phyloP scores from a whole-genome alignment of 1,140 invertebrate genomes.

The Aphaenogaster ashmeadi region DNA sequence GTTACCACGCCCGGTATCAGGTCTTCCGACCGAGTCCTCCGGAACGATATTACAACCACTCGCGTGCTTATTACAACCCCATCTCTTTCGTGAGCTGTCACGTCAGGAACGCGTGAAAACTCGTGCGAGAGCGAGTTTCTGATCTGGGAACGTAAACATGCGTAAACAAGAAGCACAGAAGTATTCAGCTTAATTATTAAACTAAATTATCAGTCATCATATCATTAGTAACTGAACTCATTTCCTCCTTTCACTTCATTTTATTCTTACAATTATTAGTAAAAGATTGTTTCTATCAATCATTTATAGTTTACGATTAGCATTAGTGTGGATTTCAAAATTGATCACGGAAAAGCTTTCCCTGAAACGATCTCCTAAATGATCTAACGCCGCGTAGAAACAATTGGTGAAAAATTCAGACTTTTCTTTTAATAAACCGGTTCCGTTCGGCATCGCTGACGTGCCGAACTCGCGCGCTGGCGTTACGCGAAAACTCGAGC shows the following conservation, averaged over 20 bases:
- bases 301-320: background rate
- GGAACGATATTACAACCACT: slow-evolving; percentile 30
- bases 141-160: background rate
- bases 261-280: background rate
- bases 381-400: background rate
- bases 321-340: background rate
- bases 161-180: background rate
- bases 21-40: slow-evolving; percentile 32
- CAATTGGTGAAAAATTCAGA: slow-evolving; percentile 25
- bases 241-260: background rate
- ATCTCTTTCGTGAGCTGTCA: slow-evolving; percentile 27
- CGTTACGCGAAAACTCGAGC: slow-evolving; percentile 71
- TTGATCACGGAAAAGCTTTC: background rate
- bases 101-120: slow-evolving; percentile 20
- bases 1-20: slow-evolving; percentile 54
- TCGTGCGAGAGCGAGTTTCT: slow-evolving; percentile 43
- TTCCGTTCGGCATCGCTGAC: slow-evolving; percentile 61
- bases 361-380: background rate
- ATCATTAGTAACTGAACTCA: background rate
- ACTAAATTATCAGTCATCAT: background rate
- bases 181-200: background rate
- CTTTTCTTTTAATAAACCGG: slow-evolving; percentile 44
- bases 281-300: background rate
- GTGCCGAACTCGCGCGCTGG: slow-evolving; percentile 29
- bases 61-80: slow-evolving; percentile 19